Conservation (phyloP, 2,888 invertebrate species). For the Macrophya alboannulata region DNA sequence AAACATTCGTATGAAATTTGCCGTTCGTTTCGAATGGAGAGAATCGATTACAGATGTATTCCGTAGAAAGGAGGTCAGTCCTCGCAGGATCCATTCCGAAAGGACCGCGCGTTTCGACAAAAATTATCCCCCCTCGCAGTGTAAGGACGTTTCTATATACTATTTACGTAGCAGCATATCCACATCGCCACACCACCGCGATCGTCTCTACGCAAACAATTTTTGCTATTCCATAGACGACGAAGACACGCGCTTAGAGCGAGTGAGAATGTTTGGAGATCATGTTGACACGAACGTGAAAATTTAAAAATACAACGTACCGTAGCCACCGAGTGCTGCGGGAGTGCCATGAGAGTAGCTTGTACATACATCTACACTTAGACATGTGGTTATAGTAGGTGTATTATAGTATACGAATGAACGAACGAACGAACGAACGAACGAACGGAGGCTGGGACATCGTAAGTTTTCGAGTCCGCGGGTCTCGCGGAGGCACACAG, state of each 20-base stretch:
- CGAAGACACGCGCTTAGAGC: slow-evolving; percentile 40
- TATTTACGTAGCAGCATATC: slow-evolving; percentile 33
- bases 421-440: slow-evolving; percentile 20
- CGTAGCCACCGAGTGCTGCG: slow-evolving; percentile 50
- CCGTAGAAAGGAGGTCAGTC: not conserved
- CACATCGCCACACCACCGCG: not conserved
- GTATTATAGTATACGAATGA: slow-evolving; percentile 16
- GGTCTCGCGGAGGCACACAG: slow-evolving; percentile 37
- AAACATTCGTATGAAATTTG: slow-evolving; percentile 26
- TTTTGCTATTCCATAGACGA: slow-evolving; percentile 40
- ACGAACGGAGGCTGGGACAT: slow-evolving; percentile 33
- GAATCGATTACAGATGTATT: slow-evolving; percentile 31
- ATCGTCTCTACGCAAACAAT: slow-evolving; percentile 41
- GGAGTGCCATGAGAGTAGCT: slow-evolving; percentile 47
- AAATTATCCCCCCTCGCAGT: not conserved
- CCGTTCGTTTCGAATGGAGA: not conserved
- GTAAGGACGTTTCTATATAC: not conserved
- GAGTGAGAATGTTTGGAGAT: slow-evolving; percentile 53
- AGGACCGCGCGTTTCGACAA: not conserved
- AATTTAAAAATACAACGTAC: slow-evolving; percentile 51
- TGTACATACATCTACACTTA: slow-evolving; percentile 33
- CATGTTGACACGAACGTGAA: slow-evolving; percentile 54
- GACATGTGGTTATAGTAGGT: not conserved
- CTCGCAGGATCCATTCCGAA: not conserved
- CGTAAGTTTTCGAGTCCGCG: slow-evolving; percentile 49